Base-by-base conservation (phyloP, 2,113 vertebrate species). In the Laterallus jamaicensis region DNA sequence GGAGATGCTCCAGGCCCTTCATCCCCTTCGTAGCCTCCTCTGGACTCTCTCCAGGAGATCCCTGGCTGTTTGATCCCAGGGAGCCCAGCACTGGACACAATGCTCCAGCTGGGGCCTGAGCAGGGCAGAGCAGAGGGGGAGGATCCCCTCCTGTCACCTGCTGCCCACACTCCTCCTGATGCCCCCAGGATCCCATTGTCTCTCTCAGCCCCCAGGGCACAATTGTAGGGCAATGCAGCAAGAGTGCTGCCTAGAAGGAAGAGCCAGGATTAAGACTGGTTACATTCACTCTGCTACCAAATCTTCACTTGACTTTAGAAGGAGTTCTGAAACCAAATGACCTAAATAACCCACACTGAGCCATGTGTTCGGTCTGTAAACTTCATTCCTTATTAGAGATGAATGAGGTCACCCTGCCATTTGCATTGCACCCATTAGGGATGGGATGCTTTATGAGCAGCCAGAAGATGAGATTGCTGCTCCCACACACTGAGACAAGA, bases 381-480 rank as follows among this genome's bases (percentile, higher is more conserved):
- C 40, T 15, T 21, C 21, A 31, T n/a, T 24, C 50, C 64, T 66
- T 39, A 8, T 18, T 44, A 0, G 0, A 67, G 35, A 49, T 17
- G 35, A 60, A 82, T 71, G 86, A 84, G 59, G 88, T 92, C 86
- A 92, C 76, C 37, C 56, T 69, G 68, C 52, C 64, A 20, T 56
- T 63, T 73, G 24, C 42, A 54, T 29, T 3, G 35, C 49, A 29
- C 76, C 55, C 55, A 17, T 39, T 28, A 28, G 55, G 76, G 89
- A 50, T 3, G 5, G 60, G 68, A 54, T 10, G 6, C 64, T 81
- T 86, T 37, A 29, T 4, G 55, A 88, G 32, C 76, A 81, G 60
- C 42, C 69, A 52, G 73, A 55, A 77, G 86, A 42, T 49, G 83
- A 83, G 88, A 17, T 22, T 37, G 39, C 56, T 10, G 12, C 55